Percentiles rank a stretch among this genome's conserved stretches.
These are phyloP conservation scores for Alsophila aescularia DNA, from an alignment of 2,888 invertebrate species.

Conservation along the genomic window DNA sequence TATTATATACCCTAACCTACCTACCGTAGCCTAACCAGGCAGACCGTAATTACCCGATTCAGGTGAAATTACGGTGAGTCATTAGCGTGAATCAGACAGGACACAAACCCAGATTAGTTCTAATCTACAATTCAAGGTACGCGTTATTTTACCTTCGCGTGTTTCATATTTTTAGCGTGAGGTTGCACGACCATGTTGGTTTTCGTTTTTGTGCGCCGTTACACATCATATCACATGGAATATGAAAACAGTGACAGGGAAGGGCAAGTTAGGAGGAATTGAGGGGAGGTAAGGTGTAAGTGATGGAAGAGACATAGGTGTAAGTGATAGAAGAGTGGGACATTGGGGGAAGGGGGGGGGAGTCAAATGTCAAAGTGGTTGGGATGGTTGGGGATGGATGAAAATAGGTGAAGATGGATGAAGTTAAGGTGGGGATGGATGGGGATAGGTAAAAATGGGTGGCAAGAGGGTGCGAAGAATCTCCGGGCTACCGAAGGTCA, in stretches of 20 bases:
- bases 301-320: no score
- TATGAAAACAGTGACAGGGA: not conserved
- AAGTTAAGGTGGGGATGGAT: no score
- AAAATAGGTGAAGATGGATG: no score
- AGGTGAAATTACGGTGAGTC: constrained; percentile 16
- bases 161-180: constrained; percentile 35
- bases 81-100: constrained; percentile 34
- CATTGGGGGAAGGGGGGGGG: no score
- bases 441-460: no score
- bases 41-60: constrained; percentile 16
- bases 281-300: no score
- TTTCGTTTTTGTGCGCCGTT: constrained; percentile 44
- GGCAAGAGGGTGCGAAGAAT: no score
- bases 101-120: constrained; percentile 28
- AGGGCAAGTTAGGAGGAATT: no score
- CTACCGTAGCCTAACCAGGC: not conserved
- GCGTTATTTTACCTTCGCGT: constrained; percentile 37
- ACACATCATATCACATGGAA: constrained; percentile 6
- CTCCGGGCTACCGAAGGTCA: no score
- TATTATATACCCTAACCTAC: constrained; percentile 17
- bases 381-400: no score
- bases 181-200: constrained; percentile 33
- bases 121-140: constrained; percentile 39
- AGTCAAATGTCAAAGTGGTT: no score
- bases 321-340: no score